Evolutionary conservation across 2,113 vertebrate genomes (phyloP).

Genomic region (Raphicerus campestris): DNA sequence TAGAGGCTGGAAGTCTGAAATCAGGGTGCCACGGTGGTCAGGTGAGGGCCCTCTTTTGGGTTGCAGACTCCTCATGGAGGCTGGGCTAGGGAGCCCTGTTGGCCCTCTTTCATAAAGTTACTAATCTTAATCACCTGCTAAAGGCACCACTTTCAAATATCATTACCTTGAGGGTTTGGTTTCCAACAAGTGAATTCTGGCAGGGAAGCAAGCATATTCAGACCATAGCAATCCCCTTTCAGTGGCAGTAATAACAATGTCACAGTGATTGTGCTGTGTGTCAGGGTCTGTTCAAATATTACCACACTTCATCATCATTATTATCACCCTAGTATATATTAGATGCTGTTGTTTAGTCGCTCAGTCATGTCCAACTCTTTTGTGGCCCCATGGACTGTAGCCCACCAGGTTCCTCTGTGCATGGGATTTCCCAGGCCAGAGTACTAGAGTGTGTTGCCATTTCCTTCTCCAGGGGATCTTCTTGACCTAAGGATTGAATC

Average conservation of each 20-base stretch:
- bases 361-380: neutral
- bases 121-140: neutral
- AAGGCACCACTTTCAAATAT: neutral
- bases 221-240: neutral
- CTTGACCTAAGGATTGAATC: neutral
- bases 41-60: neutral
- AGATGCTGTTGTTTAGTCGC: neutral
- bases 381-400: neutral
- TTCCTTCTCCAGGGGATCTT: neutral
- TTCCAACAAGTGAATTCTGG: neutral
- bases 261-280: neutral
- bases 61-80: neutral
- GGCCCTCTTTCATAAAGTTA: neutral
- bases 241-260: neutral
- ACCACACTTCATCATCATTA: neutral
- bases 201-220: neutral
- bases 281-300: neutral
- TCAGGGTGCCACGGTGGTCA: too few relatives aligned
- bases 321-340: neutral
- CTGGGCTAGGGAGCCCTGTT: neutral
- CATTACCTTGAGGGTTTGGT: neutral
- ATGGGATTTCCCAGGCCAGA: neutral
- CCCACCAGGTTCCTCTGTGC: neutral
- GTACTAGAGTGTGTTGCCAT: neutral
- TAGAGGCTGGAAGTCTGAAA: neutral